Evolutionary conservation across 2,888 invertebrate species (phyloP).

Genomic region (Seira ritae): DNA sequence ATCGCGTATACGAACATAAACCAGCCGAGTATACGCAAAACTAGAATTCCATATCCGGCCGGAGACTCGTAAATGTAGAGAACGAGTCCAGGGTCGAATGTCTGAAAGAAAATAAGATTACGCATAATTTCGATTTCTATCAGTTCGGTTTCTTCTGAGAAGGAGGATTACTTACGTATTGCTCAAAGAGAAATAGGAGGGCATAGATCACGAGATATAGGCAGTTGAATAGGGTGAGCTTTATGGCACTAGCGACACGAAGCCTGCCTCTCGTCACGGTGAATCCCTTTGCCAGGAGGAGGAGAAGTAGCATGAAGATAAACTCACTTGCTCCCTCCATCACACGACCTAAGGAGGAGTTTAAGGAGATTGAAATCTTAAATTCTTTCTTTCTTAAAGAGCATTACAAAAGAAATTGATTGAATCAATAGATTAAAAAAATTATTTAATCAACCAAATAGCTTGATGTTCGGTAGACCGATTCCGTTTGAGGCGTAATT

Average conservation of each 20-base stretch:
- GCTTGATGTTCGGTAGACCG: conserved; percentile 78
- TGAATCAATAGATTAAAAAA: too few species aligned
- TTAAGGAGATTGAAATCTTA: conserved; percentile 19
- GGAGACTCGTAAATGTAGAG: conserved; percentile 93
- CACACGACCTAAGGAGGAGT: conserved; percentile 81
- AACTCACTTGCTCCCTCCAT: conserved; percentile 85
- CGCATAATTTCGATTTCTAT: background rate
- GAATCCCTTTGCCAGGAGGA: conserved; percentile 92
- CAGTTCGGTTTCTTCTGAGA: background rate
- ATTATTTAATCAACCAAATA: too few species aligned
- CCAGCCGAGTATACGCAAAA: conserved; percentile 87
- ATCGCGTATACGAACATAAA: conserved; percentile 84
- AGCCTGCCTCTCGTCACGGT: conserved; percentile 91
- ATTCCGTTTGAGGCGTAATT: conserved; percentile 86
- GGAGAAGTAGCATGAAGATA: conserved; percentile 85
- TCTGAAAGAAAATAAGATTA: conserved; percentile 76
- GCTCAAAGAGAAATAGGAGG: conserved; percentile 87
- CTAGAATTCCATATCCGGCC: conserved; percentile 89
- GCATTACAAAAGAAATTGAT: background rate
- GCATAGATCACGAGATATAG: conserved; percentile 85
- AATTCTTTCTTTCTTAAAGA: background rate
- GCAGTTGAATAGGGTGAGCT: conserved; percentile 88
- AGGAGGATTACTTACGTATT: conserved; percentile 79
- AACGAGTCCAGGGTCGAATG: conserved; percentile 94
- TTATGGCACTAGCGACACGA: conserved; percentile 83